Evolutionary conservation across 2,888 invertebrate genomes (phyloP), one percentile per base, ranked within the genome.

Genomic region (Pharmacophagus antenor): DNA sequence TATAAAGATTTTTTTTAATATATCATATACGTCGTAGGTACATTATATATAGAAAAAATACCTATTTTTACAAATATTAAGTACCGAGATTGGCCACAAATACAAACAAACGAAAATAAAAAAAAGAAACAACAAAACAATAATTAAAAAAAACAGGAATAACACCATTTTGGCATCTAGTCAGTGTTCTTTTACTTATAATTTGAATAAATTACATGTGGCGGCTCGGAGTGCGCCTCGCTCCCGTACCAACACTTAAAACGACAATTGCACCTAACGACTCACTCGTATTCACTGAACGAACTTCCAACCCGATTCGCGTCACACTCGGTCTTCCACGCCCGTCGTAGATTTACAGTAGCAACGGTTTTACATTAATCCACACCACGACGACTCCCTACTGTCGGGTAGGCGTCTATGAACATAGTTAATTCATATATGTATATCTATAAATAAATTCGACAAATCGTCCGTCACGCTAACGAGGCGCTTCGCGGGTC

Each of bases 391-490:
- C 81, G 83, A 78, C 80, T 79, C 74, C 84, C 87, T 77, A 80
- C 82, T 76, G 79, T 74, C 78, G 72, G 83, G 85, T 74, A 77
- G 86, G 84, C 82, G 77, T 77, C 76, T 76, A 80, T 79, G 83
- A 80, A 82, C 84, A 80, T 84, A 81, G 79, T 87, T 82, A 82
- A 80, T 88, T 86, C 82, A 86, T 85, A 86, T 85, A 86, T 87
- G 86, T 89, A 89, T 85, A 86, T 87, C 87, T 89, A 89, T 85
- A 88, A 88, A 88, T 89, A 89, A 89, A 89, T 89, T 89, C 89
- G 89, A 89, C 89, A 84, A 87, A 89, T 88, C 84, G 89, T 89
- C 89, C 83, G 80, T 86, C 80, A 82, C 79, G 80, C 79, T 76
- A 79, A 65, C 76, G 77, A 74, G 68, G 74, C 81, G 77, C 74